phyloP scores from a whole-genome alignment of 1,140 invertebrate species.

The Tigriopus japonicus region DNA sequence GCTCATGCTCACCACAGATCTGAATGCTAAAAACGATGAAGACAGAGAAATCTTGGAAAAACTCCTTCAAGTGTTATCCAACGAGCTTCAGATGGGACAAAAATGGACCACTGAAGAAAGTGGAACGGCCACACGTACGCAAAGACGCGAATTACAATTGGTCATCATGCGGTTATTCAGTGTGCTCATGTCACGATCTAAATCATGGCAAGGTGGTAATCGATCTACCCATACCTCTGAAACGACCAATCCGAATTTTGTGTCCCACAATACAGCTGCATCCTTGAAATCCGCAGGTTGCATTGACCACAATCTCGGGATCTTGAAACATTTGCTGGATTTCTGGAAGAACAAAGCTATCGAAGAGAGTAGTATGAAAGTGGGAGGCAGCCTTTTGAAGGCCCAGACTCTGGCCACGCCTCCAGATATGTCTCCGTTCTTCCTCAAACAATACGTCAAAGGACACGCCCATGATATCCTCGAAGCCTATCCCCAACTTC shows the following conservation, averaged over 20 bases:
- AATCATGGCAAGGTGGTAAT: slow-evolving; percentile 21
- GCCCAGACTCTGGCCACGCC: slow-evolving; percentile 49
- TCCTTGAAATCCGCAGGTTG: slow-evolving; percentile 54
- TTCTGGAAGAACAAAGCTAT: slow-evolving; percentile 50
- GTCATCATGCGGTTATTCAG: slow-evolving; percentile 63
- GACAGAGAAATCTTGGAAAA: slow-evolving; percentile 54
- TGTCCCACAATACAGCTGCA: slow-evolving; percentile 51
- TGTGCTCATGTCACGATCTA: slow-evolving; percentile 20
- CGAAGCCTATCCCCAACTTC: slow-evolving; percentile 70
- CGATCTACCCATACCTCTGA: slow-evolving; percentile 25
- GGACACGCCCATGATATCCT: slow-evolving; percentile 78
- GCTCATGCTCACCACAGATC: slow-evolving; percentile 69
- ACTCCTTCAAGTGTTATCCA: slow-evolving; percentile 48
- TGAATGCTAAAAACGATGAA: slow-evolving; percentile 60
- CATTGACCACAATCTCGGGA: slow-evolving; percentile 57
- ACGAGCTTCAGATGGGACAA: slow-evolving; percentile 48
- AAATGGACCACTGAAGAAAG: too few relatives aligned
- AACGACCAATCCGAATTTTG: slow-evolving; percentile 42
- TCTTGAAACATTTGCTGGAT: slow-evolving; percentile 54
- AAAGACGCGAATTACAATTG: slow-evolving; percentile 58
- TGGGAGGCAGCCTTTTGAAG: slow-evolving; percentile 45
- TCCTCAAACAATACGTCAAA: slow-evolving; percentile 78
- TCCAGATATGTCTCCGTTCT: slow-evolving; percentile 88
- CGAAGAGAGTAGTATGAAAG: slow-evolving; percentile 31
- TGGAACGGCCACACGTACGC: slow-evolving; percentile 31